Conservation (phyloP, 2,797 vertebrate genomes). For the Cephalopachus bancanus region DNA sequence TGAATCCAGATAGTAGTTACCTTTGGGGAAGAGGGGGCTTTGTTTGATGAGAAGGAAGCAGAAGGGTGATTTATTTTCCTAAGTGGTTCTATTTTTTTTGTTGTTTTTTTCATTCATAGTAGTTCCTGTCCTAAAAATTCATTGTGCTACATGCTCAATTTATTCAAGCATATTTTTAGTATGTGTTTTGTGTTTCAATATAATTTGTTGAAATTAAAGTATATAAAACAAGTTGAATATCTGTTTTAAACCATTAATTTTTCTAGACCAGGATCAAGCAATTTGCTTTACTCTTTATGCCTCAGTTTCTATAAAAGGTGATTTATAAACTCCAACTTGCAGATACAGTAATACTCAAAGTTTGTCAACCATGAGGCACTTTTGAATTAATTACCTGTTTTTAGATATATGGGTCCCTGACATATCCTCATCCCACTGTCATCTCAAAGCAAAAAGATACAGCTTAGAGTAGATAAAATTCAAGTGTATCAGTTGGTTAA, state of each 20-base stretch:
- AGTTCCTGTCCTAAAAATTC: not conserved
- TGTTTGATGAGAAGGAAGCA: not conserved
- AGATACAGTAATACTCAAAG: conserved; percentile 1
- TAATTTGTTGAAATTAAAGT: not conserved
- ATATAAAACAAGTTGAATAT: not conserved
- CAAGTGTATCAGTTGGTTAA: not conserved
- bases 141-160: not conserved
- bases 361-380: not conserved
- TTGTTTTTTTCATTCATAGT: not conserved
- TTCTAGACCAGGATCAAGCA: not conserved
- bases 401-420: not conserved
- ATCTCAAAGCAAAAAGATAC: not conserved
- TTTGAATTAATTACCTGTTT: not conserved
- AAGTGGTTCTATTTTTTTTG: not conserved
- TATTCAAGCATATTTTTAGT: not conserved
- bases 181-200: not conserved
- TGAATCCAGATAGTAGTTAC: not conserved
- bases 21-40: not conserved
- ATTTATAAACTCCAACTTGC: not conserved
- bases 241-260: not conserved
- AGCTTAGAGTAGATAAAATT: not conserved
- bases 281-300: not conserved
- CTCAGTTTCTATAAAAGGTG: not conserved
- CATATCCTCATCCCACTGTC: not conserved
- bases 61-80: not conserved